These are phyloP conservation scores for Sabatieria punctata DNA, from an alignment of 2,888 invertebrate species.

Conservation along the genomic window DNA sequence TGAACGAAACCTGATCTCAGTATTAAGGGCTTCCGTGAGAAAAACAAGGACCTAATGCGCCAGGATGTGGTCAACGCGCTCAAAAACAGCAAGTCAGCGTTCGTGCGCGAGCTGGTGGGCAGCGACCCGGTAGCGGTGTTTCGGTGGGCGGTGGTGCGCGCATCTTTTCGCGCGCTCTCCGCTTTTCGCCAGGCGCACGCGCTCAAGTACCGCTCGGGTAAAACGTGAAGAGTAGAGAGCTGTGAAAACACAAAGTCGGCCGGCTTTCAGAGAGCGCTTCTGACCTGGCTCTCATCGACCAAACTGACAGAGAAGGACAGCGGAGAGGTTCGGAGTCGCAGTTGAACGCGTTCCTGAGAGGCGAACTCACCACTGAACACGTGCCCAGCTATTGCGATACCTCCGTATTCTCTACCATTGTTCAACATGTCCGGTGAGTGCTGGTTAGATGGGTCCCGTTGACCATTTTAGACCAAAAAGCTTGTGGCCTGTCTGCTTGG, in stretches of 20 bases:
- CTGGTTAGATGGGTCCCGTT: too few species aligned
- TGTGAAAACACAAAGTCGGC: too few species aligned
- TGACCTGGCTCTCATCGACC: too few species aligned
- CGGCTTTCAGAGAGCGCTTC: too few species aligned
- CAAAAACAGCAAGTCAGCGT: conserved; percentile 78
- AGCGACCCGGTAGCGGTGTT: conserved; percentile 77
- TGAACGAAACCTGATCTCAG: neutral
- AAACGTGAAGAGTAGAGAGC: conserved; percentile 8
- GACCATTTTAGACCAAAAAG: too few species aligned
- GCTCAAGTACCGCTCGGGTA: conserved; percentile 9
- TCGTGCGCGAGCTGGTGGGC: conserved; percentile 78
- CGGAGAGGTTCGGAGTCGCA: conserved; percentile 14
- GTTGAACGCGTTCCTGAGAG: conserved; percentile 25
- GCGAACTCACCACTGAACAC: conserved; percentile 19
- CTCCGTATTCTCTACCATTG: conserved; percentile 27
- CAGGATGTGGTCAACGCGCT: conserved; percentile 81
- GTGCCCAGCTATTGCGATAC: conserved; percentile 21
- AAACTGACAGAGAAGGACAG: conserved; percentile 4
- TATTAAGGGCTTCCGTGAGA: conserved; percentile 65
- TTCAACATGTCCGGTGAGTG: conserved; percentile 12
- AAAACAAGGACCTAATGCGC: conserved; percentile 82
- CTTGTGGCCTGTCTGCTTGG: too few species aligned
- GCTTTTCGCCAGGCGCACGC: conserved; percentile 54
- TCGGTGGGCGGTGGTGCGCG: conserved; percentile 46
- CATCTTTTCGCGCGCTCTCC: conserved; percentile 75